Percentiles rank a stretch among this genome's conserved stretches.
Evolutionary conservation across 2,797 vertebrate species (phyloP).

Genomic region (Diglossa cyanea): DNA sequence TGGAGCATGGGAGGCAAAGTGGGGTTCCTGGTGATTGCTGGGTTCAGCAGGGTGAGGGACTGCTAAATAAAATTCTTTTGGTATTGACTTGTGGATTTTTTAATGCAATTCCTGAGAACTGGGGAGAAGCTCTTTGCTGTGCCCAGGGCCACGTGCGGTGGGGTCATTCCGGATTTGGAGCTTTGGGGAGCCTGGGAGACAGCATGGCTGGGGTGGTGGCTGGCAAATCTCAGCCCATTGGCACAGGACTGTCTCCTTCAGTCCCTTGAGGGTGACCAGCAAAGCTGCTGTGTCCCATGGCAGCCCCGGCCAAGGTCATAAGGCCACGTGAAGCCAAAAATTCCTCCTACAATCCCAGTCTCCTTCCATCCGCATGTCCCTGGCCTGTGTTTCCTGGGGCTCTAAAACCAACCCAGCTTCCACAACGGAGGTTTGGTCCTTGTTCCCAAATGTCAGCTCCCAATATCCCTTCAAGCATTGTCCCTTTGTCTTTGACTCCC

Average conservation of each 20-base stretch:
- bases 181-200: neutral
- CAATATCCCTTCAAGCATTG: neutral
- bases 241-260: rapidly evolving
- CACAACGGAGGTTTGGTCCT: neutral
- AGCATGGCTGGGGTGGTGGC: neutral
- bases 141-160: rapidly evolving
- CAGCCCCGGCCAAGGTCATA: rapidly evolving
- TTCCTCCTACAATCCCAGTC: neutral
- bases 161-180: neutral
- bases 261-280: neutral
- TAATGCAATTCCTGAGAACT: neutral
- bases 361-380: neutral
- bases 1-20: neutral
- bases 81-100: neutral
- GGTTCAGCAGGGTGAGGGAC: rapidly evolving
- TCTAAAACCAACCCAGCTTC: neutral
- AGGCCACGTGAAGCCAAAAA: rapidly evolving
- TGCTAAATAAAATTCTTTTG: constrained; percentile 29
- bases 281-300: rapidly evolving
- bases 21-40: neutral
- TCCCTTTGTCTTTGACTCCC: neutral
- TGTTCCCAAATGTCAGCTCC: neutral
- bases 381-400: neutral
- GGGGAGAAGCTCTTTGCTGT: neutral
- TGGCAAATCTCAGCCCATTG: neutral